These are phyloP conservation scores for Acanthiza pusilla DNA, from an alignment of 2,797 vertebrate genomes.

Conservation along the genomic window DNA sequence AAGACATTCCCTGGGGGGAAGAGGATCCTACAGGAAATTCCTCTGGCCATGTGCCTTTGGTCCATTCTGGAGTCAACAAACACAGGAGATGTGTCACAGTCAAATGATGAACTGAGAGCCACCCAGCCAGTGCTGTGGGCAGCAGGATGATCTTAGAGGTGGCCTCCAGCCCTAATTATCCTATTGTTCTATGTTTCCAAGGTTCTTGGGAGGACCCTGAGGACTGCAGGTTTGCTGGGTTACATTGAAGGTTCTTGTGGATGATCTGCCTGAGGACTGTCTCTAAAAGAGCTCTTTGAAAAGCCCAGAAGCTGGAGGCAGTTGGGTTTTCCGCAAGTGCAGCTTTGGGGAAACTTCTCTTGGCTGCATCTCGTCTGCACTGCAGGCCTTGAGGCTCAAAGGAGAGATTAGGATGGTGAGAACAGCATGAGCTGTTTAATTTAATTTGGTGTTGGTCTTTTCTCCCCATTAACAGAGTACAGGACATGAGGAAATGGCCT, in stretches of 20 bases:
- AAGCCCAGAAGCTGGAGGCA: background rate
- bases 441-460: fast-evolving
- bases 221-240: background rate
- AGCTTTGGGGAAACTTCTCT: background rate
- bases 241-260: background rate
- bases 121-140: background rate
- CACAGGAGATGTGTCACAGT: fast-evolving
- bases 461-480: background rate
- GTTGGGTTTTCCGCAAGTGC: background rate
- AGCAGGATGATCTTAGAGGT: background rate
- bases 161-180: background rate
- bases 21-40: fast-evolving
- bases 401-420: background rate
- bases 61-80: background rate
- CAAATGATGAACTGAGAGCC: background rate
- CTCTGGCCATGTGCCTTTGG: background rate
- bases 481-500: background rate
- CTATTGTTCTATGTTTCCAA: background rate
- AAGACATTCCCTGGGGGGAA: fast-evolving
- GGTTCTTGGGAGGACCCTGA: background rate
- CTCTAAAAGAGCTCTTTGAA: background rate
- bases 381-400: background rate
- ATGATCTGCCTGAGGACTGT: background rate
- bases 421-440: background rate
- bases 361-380: fast-evolving